Evolutionary conservation across 2,888 invertebrate genomes (phyloP).

Genomic region (Aspidapion aeneum): DNA sequence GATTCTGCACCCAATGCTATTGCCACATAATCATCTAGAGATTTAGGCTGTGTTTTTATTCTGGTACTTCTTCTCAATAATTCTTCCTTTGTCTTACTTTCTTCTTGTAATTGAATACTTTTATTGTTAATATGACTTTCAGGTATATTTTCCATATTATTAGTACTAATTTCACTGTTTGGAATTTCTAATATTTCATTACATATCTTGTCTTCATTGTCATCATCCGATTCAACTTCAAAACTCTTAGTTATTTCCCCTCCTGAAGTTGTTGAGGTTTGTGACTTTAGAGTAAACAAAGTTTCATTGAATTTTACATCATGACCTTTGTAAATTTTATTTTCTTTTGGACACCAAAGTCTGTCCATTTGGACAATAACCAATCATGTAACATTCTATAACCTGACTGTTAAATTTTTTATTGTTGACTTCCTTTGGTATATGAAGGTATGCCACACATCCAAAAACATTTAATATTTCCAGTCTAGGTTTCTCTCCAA

Average conservation of each 20-base stretch:
- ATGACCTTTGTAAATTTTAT: background rate
- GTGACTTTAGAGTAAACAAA: background rate
- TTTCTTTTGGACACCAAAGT: conserved; percentile 10
- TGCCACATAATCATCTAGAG: no score
- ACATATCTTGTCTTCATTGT: background rate
- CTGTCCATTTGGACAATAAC: conserved; percentile 9
- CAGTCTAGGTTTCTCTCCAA: background rate
- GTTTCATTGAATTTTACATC: conserved; percentile 6
- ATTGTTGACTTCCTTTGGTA: no score
- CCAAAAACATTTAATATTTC: background rate
- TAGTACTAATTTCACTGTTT: background rate
- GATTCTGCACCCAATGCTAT: no score
- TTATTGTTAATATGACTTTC: no score
- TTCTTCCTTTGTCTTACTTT: no score
- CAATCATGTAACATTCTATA: conserved; percentile 1
- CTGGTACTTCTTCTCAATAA: no score
- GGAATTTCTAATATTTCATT: background rate
- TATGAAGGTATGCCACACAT: no score
- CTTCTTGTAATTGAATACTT: background rate
- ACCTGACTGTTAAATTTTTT: background rate
- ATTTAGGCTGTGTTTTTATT: no score
- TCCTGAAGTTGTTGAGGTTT: background rate
- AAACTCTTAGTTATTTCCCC: background rate
- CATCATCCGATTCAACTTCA: background rate
- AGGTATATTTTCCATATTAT: background rate